Evolutionary conservation across 2,797 vertebrate genomes (phyloP).

Genomic region (Muraenolepis orangiensis): DNA sequence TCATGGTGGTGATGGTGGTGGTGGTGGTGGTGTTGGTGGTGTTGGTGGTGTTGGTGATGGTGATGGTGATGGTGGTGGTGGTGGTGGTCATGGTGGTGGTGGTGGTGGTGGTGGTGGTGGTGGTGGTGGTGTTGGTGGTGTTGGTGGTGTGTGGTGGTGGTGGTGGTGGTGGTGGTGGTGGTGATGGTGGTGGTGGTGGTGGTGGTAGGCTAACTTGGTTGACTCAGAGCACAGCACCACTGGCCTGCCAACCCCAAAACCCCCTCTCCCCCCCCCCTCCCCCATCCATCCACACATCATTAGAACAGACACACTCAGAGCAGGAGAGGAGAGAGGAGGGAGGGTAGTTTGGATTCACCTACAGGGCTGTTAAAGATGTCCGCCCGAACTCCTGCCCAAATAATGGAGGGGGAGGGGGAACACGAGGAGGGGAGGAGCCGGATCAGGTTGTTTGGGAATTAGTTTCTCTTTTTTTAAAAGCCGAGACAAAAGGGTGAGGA

Average conservation of each 20-base stretch:
- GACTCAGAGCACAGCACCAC: constrained; percentile 72
- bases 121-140: too few species aligned
- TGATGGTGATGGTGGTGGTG: too few species aligned
- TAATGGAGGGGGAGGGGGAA: constrained; percentile 27
- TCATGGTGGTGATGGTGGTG: too few species aligned
- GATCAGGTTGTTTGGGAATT: constrained; percentile 66
- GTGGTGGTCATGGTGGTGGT: too few species aligned
- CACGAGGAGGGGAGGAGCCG: background rate
- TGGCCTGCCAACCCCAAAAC: constrained; percentile 30
- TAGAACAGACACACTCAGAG: constrained; percentile 62
- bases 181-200: too few species aligned
- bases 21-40: too few species aligned
- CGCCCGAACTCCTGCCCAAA: constrained; percentile 51
- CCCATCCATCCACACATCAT: constrained; percentile 52
- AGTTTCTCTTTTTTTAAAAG: constrained; percentile 71
- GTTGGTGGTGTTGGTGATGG: too few species aligned
- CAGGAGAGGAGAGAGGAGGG: constrained; percentile 18
- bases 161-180: too few species aligned
- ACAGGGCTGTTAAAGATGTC: constrained; percentile 57
- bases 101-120: too few species aligned
- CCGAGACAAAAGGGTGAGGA: constrained; percentile 72
- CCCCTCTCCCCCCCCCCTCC: constrained; percentile 25
- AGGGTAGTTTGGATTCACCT: constrained; percentile 59
- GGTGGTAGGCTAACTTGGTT: constrained; percentile 63
- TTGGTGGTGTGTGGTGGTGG: too few species aligned